Base-by-base conservation (phyloP, 2,888 invertebrate genomes). In the Sisyra nigra region DNA sequence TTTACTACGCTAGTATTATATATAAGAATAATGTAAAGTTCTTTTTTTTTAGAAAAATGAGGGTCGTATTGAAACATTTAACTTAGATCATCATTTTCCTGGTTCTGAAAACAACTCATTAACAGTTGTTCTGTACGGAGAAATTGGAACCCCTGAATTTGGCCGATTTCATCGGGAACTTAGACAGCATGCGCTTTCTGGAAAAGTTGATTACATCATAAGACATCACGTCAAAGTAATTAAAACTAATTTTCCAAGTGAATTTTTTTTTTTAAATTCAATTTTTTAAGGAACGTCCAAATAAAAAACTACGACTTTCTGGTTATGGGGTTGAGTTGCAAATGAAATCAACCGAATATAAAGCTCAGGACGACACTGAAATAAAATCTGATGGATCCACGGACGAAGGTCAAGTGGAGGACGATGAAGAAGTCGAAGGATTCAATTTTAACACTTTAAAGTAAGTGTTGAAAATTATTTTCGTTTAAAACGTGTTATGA, bases 261-360 rank as follows among this genome's bases (percentile, higher is more conserved):
- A 18, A 11, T 8, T 11, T 42, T 36, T 11, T 17, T 35, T 45
- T 11, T 19, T 29, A 10, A 39, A 18, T n/a, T 32, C 14, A 42
- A 14, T 44, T 42, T 10, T 32, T 44, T 38, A 40, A 64, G 68
- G 63, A 61, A 44, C 61, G 59, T 47, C 58, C 54, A 15, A 54
- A 60, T 40, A 67, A 65, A 48, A 73, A 70, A 53, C 71, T 94
- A 3, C 72, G 88, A 2, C 67, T 98, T 14, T 92, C 94, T 3
- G 97, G 98, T 1, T 99, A 97, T 65, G 98, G 97, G 13, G 94
- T 98, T 1, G 98, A 98, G 61, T 65, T 99, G 41, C 94, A 97
- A 61, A 81, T 99, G 57, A 99, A 99, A 66, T 96, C 93, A 46
- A 98, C 97, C 0, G 98, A 99, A 61, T 99, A 99, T 58, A 98